Evolutionary conservation across 2,888 invertebrate species (phyloP).

Genomic region (Agriopis marginaria): DNA sequence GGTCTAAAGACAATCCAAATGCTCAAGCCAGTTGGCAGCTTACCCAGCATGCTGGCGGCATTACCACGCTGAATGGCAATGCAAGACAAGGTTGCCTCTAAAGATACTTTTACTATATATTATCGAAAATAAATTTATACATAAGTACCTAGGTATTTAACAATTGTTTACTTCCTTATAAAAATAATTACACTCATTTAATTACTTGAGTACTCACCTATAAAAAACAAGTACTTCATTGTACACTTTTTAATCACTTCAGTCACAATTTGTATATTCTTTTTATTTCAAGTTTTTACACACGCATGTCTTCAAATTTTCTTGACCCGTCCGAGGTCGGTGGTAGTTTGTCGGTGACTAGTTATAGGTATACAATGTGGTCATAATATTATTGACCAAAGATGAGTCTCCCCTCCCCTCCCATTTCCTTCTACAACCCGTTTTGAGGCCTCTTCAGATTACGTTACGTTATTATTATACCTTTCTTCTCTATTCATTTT

Average conservation of each 20-base stretch:
- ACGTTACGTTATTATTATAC: background rate
- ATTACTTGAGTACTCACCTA: constrained; percentile 10
- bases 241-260: background rate
- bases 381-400: constrained; percentile 18
- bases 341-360: constrained; percentile 13
- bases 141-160: too few species aligned
- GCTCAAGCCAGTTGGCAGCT: too few species aligned
- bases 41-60: too few species aligned
- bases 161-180: too few species aligned
- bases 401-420: constrained; percentile 14
- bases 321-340: constrained; percentile 19
- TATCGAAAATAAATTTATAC: too few species aligned
- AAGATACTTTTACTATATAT: too few species aligned
- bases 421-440: constrained; percentile 14
- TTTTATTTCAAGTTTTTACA: background rate
- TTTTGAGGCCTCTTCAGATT: constrained; percentile 10
- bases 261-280: background rate
- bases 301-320: background rate
- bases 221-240: constrained; percentile 17
- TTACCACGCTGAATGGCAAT: too few species aligned
- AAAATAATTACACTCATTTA: too few species aligned
- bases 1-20: too few species aligned
- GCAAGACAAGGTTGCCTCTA: too few species aligned
- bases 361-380: constrained; percentile 19
- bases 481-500: background rate